A percentile compares a stretch with the other conserved stretches of the same genome.
Evolutionary conservation across 1,140 invertebrate species (phyloP).

Genomic region (Lepidurus apus): DNA sequence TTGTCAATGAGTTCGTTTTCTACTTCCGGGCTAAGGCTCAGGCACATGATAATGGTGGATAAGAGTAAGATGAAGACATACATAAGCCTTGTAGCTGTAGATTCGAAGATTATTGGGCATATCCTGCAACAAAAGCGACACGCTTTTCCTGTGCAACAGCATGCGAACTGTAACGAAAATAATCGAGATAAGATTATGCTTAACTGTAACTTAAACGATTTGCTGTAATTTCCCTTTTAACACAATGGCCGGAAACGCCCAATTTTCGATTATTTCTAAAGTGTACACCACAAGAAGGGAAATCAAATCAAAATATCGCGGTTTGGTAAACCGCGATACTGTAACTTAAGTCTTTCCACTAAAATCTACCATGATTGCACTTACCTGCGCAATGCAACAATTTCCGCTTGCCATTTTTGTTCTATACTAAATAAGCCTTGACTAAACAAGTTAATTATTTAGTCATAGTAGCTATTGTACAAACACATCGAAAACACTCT

Average conservation of each 20-base stretch:
- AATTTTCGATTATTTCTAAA: too few species aligned
- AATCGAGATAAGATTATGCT: background rate
- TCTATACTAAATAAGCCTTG: too few species aligned
- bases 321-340: too few species aligned
- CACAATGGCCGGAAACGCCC: background rate
- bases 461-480: background rate
- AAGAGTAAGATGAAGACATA: conserved; percentile 47
- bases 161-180: conserved; percentile 44
- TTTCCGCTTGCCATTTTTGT: conserved; percentile 12
- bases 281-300: too few species aligned
- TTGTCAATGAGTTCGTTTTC: conserved; percentile 44
- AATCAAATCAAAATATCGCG: too few species aligned
- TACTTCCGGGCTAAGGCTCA: conserved; percentile 47
- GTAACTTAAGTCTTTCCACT: background rate
- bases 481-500: background rate
- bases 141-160: conserved; percentile 47
- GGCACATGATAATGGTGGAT: conserved; percentile 44
- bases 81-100: conserved; percentile 48
- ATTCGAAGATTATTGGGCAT: conserved; percentile 47
- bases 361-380: background rate
- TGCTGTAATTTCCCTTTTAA: background rate
- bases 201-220: background rate
- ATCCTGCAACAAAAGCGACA: conserved; percentile 47
- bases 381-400: conserved; percentile 27
- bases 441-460: background rate